These are phyloP conservation scores for Gymnorhina tibicen DNA, from an alignment of 2,113 vertebrate genomes.

Conservation along the genomic window DNA sequence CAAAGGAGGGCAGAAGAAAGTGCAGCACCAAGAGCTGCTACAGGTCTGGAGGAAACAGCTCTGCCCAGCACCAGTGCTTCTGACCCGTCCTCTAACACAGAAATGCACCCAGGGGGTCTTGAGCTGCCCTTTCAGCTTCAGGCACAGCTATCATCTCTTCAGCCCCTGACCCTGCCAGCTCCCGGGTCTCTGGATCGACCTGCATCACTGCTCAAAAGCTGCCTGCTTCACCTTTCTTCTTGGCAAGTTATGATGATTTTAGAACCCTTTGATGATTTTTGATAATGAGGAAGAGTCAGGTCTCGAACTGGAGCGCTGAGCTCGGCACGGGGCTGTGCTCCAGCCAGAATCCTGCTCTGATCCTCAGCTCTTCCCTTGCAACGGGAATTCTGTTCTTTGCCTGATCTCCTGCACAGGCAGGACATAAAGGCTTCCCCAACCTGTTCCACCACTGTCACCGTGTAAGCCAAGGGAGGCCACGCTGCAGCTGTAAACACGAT, in stretches of 20 bases:
- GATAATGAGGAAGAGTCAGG: not conserved
- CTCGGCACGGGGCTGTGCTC: not conserved
- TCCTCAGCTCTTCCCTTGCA: not conserved
- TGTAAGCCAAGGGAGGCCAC: not conserved
- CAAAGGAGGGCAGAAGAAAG: not conserved
- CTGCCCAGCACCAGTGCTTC: not conserved
- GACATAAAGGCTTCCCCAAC: not conserved
- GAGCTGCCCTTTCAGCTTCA: not conserved
- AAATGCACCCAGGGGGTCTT: fast-evolving
- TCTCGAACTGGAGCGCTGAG: fast-evolving
- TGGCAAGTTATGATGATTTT: not conserved
- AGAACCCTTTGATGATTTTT: not conserved
- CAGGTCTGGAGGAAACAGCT: not conserved
- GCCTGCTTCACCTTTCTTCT: not conserved
- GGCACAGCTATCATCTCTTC: not conserved
- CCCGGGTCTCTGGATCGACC: not conserved
- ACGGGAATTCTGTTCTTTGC: not conserved
- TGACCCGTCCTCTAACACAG: not conserved
- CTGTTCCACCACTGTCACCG: not conserved
- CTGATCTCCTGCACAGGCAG: not conserved
- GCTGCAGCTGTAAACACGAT: not conserved
- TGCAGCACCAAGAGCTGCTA: not conserved
- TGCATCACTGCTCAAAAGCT: not conserved
- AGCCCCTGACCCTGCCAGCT: not conserved
- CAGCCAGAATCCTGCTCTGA: not conserved